Percentiles rank a stretch among this genome's conserved stretches.
These are phyloP conservation scores for Stegana nigrithorax DNA, from an alignment of 2,888 invertebrate species.

Conservation along the genomic window DNA sequence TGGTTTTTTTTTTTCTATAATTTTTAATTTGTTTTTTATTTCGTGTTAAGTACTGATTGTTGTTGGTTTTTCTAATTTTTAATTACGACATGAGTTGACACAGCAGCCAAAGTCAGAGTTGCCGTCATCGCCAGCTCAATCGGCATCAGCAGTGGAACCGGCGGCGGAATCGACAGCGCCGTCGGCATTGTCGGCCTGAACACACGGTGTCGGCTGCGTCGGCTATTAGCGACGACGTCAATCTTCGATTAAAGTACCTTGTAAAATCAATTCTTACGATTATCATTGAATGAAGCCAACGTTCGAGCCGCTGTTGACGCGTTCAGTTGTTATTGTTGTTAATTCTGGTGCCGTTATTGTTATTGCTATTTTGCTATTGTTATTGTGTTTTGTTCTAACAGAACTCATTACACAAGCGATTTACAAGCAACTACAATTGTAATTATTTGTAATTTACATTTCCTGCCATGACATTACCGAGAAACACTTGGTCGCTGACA, in stretches of 20 bases:
- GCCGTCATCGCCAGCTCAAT: neutral
- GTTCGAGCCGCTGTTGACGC: slow-evolving; percentile 46
- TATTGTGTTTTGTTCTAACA: neutral
- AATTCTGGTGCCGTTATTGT: slow-evolving; percentile 26
- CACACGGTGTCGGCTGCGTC: no score
- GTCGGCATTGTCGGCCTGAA: no score
- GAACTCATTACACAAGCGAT: slow-evolving; percentile 32
- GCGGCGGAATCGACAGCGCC: slow-evolving; percentile 43
- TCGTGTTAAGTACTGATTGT: slow-evolving; percentile 5
- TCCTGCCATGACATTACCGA: slow-evolving; percentile 42
- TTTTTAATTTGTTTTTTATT: slow-evolving; percentile 12
- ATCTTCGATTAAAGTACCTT: slow-evolving; percentile 8
- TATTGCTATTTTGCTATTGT: slow-evolving; percentile 27
- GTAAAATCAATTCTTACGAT: slow-evolving; percentile 7
- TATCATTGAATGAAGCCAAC: slow-evolving; percentile 31
- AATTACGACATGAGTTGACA: slow-evolving; percentile 58
- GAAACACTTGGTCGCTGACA: no score
- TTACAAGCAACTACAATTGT: slow-evolving; percentile 43
- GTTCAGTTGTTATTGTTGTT: slow-evolving; percentile 5
- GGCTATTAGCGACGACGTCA: neutral
- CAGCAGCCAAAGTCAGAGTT: no score
- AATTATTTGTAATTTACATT: slow-evolving; percentile 59
- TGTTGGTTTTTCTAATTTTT: slow-evolving; percentile 41
- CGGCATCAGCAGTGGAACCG: no score
- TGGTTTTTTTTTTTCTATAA: slow-evolving; percentile 8